Base-by-base conservation (phyloP, 2,888 invertebrate species). In the Dicycla oo region DNA sequence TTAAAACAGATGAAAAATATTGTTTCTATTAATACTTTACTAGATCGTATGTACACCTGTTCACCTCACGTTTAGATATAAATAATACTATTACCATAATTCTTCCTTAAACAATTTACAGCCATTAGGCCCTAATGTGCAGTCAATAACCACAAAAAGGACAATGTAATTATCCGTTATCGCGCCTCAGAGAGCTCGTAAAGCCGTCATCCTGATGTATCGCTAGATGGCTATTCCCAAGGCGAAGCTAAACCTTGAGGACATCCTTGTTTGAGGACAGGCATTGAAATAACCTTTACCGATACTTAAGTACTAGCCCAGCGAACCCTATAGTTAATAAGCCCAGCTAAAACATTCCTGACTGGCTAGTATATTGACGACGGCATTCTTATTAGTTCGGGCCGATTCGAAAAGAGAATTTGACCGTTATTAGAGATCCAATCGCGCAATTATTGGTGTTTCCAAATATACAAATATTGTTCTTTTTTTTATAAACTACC, bases 111-210 rank as follows among this genome's bases (percentile, higher is more conserved):
- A 53, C n/a, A 71, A 18, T 71, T 58, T 26, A 53, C 45, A 40
- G 26, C 18, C n/a, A 40, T 20, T 38, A 23, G 6, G 11, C 47
- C 49, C 60, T 47, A 34, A 38, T 61, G 56, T 53, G 15, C 30
- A 30, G 10, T 51, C 56, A 84, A 74, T 70, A 74, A 63, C 69
- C 58, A 85, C 62, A 73, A 58, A 75, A 73, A 67, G 40, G 34
- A 72, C 69, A 73, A 85, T 66, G 62, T 73, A 75, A 82, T 82
- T 75, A 83, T 69, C 65, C 57, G 57, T 60, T 72, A 70, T 66
- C 57, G 72, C 51, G 51, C 64, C 72, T 84, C 56, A 13, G 65
- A 76, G 69, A 76, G 53, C 38, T 78, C 72, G 69, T 82, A 73
- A 79, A 75, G 66, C 23, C 49, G 60, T 65, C 23, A 7, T 65